phyloP scores from a whole-genome alignment of 2,888 invertebrate species.

The Sesamia inferens region DNA sequence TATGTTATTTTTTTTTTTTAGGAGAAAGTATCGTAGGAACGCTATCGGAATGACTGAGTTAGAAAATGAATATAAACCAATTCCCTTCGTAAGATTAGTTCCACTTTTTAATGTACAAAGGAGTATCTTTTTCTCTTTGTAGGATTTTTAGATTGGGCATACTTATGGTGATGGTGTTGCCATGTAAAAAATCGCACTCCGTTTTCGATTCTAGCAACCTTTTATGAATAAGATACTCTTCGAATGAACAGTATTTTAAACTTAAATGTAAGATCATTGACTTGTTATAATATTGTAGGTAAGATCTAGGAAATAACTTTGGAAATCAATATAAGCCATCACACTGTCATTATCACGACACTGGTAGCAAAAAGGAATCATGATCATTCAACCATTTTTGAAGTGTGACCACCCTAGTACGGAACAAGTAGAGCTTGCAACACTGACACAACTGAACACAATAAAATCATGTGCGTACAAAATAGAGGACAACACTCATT shows the following conservation, averaged over 20 bases:
- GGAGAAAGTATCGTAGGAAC: background rate
- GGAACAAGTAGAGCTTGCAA: constrained; percentile 85
- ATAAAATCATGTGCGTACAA: constrained; percentile 66
- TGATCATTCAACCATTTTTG: constrained; percentile 70
- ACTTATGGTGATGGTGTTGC: constrained; percentile 65
- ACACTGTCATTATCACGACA: constrained; percentile 78
- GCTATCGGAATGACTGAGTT: constrained; percentile 34
- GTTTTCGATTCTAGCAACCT: constrained; percentile 50
- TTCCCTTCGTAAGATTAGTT: constrained; percentile 69
- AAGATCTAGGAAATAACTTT: constrained; percentile 69
- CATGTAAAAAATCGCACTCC: constrained; percentile 57
- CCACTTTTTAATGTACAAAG: constrained; percentile 70
- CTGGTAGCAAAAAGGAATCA: constrained; percentile 67
- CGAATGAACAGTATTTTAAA: constrained; percentile 67
- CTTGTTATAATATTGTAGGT: constrained; percentile 70
- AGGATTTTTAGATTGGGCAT: constrained; percentile 35
- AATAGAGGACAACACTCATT: constrained; percentile 66
- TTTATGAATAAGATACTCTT: constrained; percentile 79
- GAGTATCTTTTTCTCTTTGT: constrained; percentile 82
- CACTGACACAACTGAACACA: constrained; percentile 81
- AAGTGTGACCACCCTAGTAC: constrained; percentile 80
- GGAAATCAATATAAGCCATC: constrained; percentile 71
- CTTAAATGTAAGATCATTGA: constrained; percentile 63
- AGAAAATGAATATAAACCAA: constrained; percentile 3
- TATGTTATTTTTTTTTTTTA: background rate